Evolutionary conservation across 2,113 vertebrate genomes (phyloP), one percentile per base, ranked within the genome.

Genomic region (Chaetodon auriga): DNA sequence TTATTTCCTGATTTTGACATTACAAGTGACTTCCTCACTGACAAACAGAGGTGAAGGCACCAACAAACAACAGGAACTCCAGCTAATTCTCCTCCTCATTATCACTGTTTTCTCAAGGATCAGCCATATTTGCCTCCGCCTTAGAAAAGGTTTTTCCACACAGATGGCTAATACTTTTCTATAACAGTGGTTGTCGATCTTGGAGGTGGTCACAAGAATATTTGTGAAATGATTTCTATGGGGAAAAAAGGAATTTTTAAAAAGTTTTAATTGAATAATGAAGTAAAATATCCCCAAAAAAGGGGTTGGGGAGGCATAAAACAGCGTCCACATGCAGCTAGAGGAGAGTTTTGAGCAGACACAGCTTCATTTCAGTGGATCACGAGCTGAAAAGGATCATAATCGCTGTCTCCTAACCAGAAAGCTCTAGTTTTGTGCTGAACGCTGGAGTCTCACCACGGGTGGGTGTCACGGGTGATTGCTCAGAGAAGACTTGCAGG

Each of bases 111-210:
- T 88, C 83, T 61, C 0, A 71, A 70, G 84, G 88, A 91, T 91
- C 89, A 84, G 84, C 43, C 68, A 5, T 90, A 41, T 90, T 90
- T 89, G 78, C 80, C 46, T 64, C 82, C 13, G 70, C 46, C 74
- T 92, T 62, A 76, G 21, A 14, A 45, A 79, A 80, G 70, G 69
- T 79, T 90, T 88, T 65, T 49, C 78, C 57, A 54, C 87, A 70
- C 90, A 92, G 88, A 87, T 80, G 87, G 86, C 87, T 78, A 79
- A 85, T 75, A 62, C 90, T 80, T 43, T 30, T 43, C 58, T 55
- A 38, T 38, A 70, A 43, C 83, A 14, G 14, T 48, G 68, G 41
- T 75, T 72, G 55, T 76, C 14, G 13, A 49, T 65, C 36, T 68
- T 49, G 62, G 54, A 63, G 64, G 64, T 61, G 86, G 49, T 38